Evolutionary conservation across 2,113 vertebrate genomes (phyloP).

Genomic region (human): GRCh38 chr5:117177001-117177500

Average conservation of each 20-base stretch:
- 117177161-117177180: not conserved
- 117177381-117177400: not conserved
- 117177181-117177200: not conserved
- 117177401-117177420: not conserved
- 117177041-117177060: not conserved
- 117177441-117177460: not conserved
- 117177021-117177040: not conserved
- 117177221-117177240: not conserved
- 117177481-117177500: not conserved
- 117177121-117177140: not conserved
- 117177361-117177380: constrained; percentile 23
- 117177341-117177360: not conserved
- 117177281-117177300: not conserved
- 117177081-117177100: not conserved
- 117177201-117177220: not conserved
- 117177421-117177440: not conserved
- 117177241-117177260: not conserved
- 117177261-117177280: not conserved
- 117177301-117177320: not conserved
- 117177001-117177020: no score
- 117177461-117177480: constrained; percentile 38
- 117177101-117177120: not conserved
- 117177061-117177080: not conserved
- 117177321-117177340: not conserved
- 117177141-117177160: not conserved